These are phyloP conservation scores for Drosophila ficusphila DNA, from an alignment of 1,140 invertebrate species.

Conservation along the genomic window DNA sequence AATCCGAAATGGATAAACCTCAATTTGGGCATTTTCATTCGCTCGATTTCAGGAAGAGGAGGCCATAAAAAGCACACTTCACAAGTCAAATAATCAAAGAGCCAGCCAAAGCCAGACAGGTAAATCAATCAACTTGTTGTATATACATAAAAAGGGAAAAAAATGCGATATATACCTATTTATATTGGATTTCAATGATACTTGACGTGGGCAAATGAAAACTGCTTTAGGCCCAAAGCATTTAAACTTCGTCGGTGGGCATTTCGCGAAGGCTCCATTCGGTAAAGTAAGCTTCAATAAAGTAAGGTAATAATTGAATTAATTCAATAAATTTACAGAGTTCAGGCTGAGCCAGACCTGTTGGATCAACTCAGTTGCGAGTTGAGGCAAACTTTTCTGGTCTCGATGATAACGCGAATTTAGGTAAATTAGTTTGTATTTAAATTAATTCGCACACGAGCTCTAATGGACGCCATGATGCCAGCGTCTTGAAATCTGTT, in stretches of 20 bases:
- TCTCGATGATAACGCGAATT: conserved; percentile 49
- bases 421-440: conserved; percentile 73
- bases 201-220: conserved; percentile 10
- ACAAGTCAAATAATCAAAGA: conserved; percentile 27
- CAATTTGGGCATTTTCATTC: conserved; percentile 7
- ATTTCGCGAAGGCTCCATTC: not conserved
- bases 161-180: not conserved
- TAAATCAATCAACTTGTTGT: conserved; percentile 44
- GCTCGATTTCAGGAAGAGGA: conserved; percentile 1
- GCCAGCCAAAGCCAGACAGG: conserved; percentile 28
- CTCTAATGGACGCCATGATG: conserved; percentile 51
- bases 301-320: conserved; percentile 33
- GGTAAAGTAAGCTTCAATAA: not conserved
- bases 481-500: conserved; percentile 24
- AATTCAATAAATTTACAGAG: conserved; percentile 41
- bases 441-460: conserved; percentile 69
- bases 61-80: conserved; percentile 39
- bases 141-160: not conserved
- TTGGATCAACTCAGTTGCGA: not conserved
- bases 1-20: conserved; percentile 16
- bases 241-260: conserved; percentile 4
- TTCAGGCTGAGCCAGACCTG: conserved; percentile 15
- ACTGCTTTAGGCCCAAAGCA: conserved; percentile 2
- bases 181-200: conserved; percentile 14
- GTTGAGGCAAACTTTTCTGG: conserved; percentile 17